Conservation (phyloP, 2,797 vertebrate species). For the Artibeus jamaicensis region DNA sequence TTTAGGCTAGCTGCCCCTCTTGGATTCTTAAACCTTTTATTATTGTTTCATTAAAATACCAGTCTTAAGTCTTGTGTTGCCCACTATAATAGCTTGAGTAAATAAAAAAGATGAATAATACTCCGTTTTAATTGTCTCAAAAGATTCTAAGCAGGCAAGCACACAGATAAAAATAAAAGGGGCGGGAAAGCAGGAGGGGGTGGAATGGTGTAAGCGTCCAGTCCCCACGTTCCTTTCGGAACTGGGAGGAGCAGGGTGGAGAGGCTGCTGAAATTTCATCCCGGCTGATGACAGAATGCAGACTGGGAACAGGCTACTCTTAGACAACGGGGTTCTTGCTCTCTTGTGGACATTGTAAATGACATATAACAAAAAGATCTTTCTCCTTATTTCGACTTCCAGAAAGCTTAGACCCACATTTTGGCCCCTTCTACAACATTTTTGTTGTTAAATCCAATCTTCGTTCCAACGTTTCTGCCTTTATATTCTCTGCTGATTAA, state of each 20-base stretch:
- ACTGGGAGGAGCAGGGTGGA: neutral
- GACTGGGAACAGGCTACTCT: neutral
- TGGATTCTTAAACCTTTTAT: neutral
- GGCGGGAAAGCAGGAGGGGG: neutral
- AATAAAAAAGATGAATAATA: neutral
- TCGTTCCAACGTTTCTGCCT: neutral
- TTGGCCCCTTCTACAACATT: neutral
- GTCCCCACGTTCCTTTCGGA: neutral
- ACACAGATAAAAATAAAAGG: neutral
- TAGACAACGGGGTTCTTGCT: neutral
- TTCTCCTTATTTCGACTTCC: neutral
- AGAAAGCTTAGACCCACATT: neutral
- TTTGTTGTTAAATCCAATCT: neutral
- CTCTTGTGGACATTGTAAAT: neutral
- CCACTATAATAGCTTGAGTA: neutral
- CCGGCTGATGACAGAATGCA: neutral
- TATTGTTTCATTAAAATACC: neutral
- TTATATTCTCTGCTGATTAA: neutral
- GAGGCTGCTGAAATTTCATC: neutral
- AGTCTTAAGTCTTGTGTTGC: neutral
- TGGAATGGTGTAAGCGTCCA: accelerated
- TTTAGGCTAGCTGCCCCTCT: neutral
- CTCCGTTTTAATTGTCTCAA: neutral
- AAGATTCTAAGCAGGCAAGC: slow-evolving; percentile 9
- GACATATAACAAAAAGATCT: neutral